These are phyloP conservation scores for Aphidoletes aphidimyza DNA, from an alignment of 2,888 invertebrate genomes.

Conservation along the genomic window DNA sequence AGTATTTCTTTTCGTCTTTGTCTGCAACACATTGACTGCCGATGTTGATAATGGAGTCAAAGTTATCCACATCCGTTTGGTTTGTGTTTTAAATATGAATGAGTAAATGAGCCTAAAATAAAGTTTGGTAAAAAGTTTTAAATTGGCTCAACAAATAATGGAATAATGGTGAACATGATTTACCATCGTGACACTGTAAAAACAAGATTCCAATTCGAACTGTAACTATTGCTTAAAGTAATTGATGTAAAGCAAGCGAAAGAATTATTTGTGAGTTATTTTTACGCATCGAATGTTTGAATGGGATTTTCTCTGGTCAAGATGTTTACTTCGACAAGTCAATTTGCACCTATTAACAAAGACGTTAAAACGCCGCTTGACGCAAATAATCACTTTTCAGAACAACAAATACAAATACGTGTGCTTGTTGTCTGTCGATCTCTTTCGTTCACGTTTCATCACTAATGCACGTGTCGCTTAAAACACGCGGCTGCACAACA, in stretches of 20 bases:
- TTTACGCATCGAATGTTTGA: neutral
- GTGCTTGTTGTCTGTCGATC: too few relatives aligned
- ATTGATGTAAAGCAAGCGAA: neutral
- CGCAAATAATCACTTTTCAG: constrained; percentile 36
- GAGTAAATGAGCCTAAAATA: neutral
- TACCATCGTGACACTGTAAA: neutral
- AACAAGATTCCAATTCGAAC: neutral
- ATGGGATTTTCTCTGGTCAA: neutral
- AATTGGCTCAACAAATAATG: constrained; percentile 4
- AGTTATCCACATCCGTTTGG: too few relatives aligned
- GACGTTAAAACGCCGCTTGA: constrained; percentile 33
- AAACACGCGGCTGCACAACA: neutral
- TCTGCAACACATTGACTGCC: too few relatives aligned
- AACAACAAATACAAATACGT: too few relatives aligned
- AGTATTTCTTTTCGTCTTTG: too few relatives aligned
- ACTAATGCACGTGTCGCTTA: constrained; percentile 18
- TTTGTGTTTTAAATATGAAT: too few relatives aligned
- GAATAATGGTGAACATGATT: neutral
- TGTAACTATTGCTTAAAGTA: too few relatives aligned
- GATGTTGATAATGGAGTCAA: too few relatives aligned
- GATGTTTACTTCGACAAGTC: neutral
- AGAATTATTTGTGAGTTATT: neutral
- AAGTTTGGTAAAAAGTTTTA: neutral
- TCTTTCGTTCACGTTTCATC: neutral
- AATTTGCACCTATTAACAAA: neutral